Base-by-base conservation (phyloP, 2,888 invertebrate species). In the Apamea epomidion region DNA sequence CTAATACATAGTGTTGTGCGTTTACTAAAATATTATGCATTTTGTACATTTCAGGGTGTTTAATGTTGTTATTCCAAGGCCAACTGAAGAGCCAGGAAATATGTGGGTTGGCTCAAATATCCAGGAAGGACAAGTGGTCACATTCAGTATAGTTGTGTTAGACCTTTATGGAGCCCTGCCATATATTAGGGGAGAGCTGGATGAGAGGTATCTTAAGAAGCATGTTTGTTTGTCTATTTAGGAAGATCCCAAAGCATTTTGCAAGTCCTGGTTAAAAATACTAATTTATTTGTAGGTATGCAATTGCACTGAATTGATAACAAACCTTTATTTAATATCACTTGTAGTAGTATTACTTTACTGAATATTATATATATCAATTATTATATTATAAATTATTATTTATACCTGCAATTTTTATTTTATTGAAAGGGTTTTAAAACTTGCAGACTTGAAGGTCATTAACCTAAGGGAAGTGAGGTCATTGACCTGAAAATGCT, bases 1-100 rank as follows among this genome's bases (percentile, higher is more conserved):
- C 5, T n/a, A 29, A 60, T 25, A 16, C 16, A 42, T 45, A 25
- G n/a, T 80, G 12, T 37, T 21, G 42, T 37, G 12, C n/a, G 21
- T 42, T 42, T 81, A 18, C 0, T 81, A 71, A 71, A 29, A 58
- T 77, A 37, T 75, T 75, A 37, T 48, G 54, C 37, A 67, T 82
- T 58, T 74, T 64, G 37, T 64, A 73, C 83, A 32, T 93, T 95
- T 85, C 88, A 97, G 98, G 90, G 97, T 97, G 45, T 98, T 98
- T 91, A 98, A 98, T 94, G 98, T 98, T 21, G 98, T 98, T 8
- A 97, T 98, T 70, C 98, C 98, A 65, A 97, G 97, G 89, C 97
- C 97, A 14, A 96, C 96, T 58, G 96, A 96, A 75, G 93, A 95
- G 75, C 95, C 95, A 1, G 95, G 97, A 6, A 93, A 96, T 86